Percentiles rank a stretch among this genome's conserved stretches.
These are phyloP conservation scores for Dromaius novaehollandiae DNA, from an alignment of 2,113 vertebrate genomes.

Conservation along the genomic window DNA sequence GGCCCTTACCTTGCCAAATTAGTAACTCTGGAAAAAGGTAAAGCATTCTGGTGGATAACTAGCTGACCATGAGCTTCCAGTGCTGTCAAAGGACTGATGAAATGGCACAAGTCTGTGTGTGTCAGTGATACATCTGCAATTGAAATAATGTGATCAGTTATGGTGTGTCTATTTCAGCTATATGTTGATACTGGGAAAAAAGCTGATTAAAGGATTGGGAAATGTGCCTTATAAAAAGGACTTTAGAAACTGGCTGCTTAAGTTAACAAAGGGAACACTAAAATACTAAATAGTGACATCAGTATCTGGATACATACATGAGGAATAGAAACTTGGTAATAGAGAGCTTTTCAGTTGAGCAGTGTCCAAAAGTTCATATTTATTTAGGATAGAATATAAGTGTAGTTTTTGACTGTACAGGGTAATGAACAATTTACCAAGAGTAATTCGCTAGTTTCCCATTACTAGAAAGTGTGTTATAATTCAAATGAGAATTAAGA, in stretches of 20 bases:
- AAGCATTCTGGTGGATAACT: background rate
- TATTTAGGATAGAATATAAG: background rate
- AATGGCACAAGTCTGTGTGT: background rate
- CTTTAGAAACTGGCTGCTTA: background rate
- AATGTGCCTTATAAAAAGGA: background rate
- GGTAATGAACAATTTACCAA: background rate
- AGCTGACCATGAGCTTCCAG: background rate
- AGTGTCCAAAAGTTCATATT: background rate
- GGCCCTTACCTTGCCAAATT: background rate
- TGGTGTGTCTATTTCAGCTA: background rate
- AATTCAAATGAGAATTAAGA: background rate
- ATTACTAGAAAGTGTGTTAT: background rate
- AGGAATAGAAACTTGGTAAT: background rate
- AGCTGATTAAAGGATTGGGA: background rate
- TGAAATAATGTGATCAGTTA: background rate
- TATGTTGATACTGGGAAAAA: background rate
- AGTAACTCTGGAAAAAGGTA: background rate
- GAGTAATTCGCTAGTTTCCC: background rate
- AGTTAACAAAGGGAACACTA: background rate
- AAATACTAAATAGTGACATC: background rate
- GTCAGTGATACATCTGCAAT: background rate
- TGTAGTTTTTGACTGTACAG: background rate
- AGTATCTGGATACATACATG: background rate
- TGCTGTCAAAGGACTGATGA: background rate
- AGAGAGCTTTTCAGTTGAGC: background rate